Percentiles rank a stretch among this genome's conserved stretches.
Evolutionary conservation across 2,113 vertebrate genomes (phyloP).

Genomic region (Hippopotamus amphibius): DNA sequence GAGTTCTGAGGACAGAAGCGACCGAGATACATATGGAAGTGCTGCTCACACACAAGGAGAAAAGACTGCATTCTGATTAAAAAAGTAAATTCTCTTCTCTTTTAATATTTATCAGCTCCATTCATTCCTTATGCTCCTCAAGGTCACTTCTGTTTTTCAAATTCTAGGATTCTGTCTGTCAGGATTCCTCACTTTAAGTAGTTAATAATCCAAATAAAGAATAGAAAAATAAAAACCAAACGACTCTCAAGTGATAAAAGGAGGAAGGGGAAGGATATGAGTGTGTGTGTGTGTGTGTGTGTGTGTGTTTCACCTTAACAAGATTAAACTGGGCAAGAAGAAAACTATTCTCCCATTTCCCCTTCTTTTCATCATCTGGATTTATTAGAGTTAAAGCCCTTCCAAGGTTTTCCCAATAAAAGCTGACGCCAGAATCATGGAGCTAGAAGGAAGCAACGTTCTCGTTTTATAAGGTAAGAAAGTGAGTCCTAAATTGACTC

Average conservation of each 20-base stretch:
- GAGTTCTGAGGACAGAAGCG: not conserved
- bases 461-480: not conserved
- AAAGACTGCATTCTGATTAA: not conserved
- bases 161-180: not conserved
- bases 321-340: not conserved
- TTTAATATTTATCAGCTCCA: not conserved
- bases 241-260: not conserved
- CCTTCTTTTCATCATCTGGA: not conserved
- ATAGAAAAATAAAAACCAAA: not conserved
- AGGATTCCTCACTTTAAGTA: not conserved
- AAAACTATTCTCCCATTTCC: not conserved
- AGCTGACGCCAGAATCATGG: not conserved
- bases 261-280: not conserved
- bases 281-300: not conserved
- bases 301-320: not conserved
- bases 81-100: not conserved
- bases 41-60: not conserved
- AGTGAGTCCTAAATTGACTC: not conserved
- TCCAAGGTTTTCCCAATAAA: not conserved
- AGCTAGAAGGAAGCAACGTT: not conserved
- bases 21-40: not conserved
- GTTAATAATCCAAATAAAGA: conserved; percentile 17
- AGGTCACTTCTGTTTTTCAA: conserved; percentile 37
- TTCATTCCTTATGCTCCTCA: not conserved
- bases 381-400: not conserved